phyloP scores from a whole-genome alignment of 2,113 vertebrate species.

The Collichthys lucidus region DNA sequence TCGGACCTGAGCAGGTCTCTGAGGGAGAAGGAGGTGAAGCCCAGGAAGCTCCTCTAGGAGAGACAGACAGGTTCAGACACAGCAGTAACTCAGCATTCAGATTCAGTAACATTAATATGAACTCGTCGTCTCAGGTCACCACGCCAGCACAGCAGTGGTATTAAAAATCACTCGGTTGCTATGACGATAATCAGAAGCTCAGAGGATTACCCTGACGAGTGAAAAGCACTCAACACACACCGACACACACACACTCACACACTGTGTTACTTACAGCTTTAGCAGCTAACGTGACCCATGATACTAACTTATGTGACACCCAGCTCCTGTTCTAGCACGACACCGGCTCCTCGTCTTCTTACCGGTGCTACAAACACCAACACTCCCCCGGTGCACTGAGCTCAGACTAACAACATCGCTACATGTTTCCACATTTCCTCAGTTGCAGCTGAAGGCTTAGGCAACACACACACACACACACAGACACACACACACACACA shows the following conservation, averaged over 20 bases:
- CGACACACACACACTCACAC: background rate
- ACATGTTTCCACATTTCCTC: constrained; percentile 29
- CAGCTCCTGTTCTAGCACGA: no score
- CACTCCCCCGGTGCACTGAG: no score
- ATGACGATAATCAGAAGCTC: constrained; percentile 48
- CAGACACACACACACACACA: constrained; percentile 11
- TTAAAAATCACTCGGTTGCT: constrained; percentile 46
- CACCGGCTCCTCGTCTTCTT: no score
- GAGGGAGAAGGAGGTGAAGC: constrained; percentile 71
- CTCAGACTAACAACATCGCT: no score
- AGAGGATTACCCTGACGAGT: constrained; percentile 58
- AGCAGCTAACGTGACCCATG: no score
- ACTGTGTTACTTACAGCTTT: no score
- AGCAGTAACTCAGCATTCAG: no score
- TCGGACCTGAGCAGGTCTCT: constrained; percentile 61
- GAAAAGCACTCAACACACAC: constrained; percentile 41
- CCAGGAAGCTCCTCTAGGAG: constrained; percentile 38
- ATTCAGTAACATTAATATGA: constrained; percentile 1
- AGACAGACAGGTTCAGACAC: no score
- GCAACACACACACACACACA: constrained; percentile 36
- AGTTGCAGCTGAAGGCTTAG: background rate
- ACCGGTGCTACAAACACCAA: no score
- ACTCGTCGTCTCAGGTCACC: background rate
- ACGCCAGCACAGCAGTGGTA: background rate
- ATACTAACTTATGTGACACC: no score